Evolutionary conservation across 2,113 vertebrate species (phyloP).

Genomic region (Fulica atra): DNA sequence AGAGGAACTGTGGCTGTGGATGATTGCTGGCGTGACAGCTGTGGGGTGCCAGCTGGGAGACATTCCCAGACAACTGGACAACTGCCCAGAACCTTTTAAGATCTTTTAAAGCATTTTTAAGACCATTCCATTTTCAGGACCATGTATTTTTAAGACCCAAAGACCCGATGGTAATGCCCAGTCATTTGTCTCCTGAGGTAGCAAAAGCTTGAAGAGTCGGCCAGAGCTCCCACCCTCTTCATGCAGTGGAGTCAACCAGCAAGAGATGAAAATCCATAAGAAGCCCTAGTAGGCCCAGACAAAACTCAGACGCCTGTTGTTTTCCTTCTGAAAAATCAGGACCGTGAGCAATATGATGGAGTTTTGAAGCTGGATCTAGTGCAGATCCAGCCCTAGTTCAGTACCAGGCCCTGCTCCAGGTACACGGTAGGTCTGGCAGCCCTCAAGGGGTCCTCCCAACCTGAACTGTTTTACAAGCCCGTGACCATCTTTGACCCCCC

Average conservation of each 20-base stretch:
- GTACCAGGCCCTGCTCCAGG: not conserved
- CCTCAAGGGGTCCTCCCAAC: not conserved
- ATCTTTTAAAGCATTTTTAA: not conserved
- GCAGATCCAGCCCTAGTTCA: no score
- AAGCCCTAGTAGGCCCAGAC: not conserved
- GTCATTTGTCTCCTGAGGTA: not conserved
- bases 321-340: not conserved
- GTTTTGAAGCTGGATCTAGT: not conserved
- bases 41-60: not conserved
- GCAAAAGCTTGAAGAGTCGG: not conserved
- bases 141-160: not conserved
- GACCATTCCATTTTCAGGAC: not conserved
- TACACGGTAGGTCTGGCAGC: not conserved
- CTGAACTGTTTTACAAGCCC: not conserved
- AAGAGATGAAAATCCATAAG: fast-evolving
- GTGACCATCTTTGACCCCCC: not conserved
- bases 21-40: fast-evolving
- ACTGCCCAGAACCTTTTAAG: not conserved
- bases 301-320: not conserved
- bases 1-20: not conserved
- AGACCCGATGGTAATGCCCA: not conserved
- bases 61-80: not conserved
- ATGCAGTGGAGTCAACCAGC: not conserved
- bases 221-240: not conserved
- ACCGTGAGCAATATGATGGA: not conserved